Conservation (phyloP, 2,888 invertebrate species). For the Pristionchus arcanus region DNA sequence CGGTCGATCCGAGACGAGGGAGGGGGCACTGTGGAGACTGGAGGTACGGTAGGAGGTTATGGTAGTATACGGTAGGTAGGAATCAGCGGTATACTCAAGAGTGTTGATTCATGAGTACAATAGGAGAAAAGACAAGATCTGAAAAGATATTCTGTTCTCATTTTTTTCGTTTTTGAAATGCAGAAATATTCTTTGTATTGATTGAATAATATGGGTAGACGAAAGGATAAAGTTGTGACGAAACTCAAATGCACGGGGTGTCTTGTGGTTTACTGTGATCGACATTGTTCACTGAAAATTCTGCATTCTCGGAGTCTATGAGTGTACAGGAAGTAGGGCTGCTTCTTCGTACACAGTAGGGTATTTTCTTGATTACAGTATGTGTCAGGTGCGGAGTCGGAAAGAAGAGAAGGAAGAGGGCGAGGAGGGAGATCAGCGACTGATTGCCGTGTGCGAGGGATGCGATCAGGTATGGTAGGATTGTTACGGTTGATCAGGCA, state of each 20-base stretch:
- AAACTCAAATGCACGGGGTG: too few relatives aligned
- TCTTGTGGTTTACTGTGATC: too few relatives aligned
- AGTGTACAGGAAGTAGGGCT: too few relatives aligned
- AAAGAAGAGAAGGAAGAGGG: neutral
- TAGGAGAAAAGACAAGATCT: too few relatives aligned
- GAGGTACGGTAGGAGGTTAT: slow-evolving; percentile 1
- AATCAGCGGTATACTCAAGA: neutral
- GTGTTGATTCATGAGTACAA: too few relatives aligned
- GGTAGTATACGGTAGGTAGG: neutral
- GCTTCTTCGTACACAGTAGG: too few relatives aligned
- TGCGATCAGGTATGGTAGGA: slow-evolving; percentile 42
- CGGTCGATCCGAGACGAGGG: neutral
- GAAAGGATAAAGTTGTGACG: too few relatives aligned
- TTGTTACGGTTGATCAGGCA: neutral
- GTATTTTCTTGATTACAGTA: neutral
- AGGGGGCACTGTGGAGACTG: slow-evolving; percentile 26
- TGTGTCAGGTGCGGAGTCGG: neutral
- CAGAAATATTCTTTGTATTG: too few relatives aligned
- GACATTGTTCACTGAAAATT: too few relatives aligned
- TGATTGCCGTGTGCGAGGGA: slow-evolving; percentile 44
- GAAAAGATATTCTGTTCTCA: too few relatives aligned
- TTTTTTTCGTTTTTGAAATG: too few relatives aligned
- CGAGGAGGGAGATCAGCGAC: slow-evolving; percentile 3
- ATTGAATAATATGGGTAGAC: too few relatives aligned
- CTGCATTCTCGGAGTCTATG: neutral